Percentiles rank a stretch among this genome's conserved stretches.
These are phyloP conservation scores for Ancistrus triradiatus DNA, from an alignment of 2,113 vertebrate genomes.

Conservation along the genomic window DNA sequence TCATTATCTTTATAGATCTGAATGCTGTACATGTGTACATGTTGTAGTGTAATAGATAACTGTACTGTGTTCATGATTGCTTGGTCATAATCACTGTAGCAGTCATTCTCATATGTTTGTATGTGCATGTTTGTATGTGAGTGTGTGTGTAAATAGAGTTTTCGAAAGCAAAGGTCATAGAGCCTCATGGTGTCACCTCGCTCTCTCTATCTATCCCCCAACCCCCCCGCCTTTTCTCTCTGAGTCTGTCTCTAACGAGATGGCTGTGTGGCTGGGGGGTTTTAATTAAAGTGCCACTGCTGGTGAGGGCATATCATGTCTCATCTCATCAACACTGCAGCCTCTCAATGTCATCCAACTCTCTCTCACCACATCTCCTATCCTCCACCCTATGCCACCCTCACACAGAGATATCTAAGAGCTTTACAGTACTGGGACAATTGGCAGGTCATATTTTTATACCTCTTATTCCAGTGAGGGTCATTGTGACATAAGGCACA, in stretches of 20 bases:
- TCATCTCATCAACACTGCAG: slow-evolving; percentile 51
- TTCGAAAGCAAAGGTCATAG: slow-evolving; percentile 29
- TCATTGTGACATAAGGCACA: too few relatives aligned
- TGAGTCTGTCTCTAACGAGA: slow-evolving; percentile 37
- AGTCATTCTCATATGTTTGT: slow-evolving; percentile 20
- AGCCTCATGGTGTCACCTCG: slow-evolving; percentile 16
- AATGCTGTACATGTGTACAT: not conserved
- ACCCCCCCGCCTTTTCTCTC: not conserved
- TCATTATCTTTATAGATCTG: too few relatives aligned
- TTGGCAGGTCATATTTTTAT: too few relatives aligned
- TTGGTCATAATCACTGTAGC: slow-evolving; percentile 10
- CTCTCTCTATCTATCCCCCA: slow-evolving; percentile 16
- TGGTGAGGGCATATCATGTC: slow-evolving; percentile 53
- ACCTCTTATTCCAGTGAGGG: too few relatives aligned
- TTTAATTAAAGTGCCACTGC: slow-evolving; percentile 56
- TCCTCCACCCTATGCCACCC: not conserved
- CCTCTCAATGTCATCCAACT: slow-evolving; percentile 47
- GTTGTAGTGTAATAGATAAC: not conserved
- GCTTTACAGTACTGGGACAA: too few relatives aligned
- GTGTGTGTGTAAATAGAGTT: slow-evolving; percentile 31
- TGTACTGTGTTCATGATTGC: not conserved
- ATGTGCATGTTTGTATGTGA: too few relatives aligned
- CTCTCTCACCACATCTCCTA: not conserved
- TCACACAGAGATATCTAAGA: not conserved
- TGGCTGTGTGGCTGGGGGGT: slow-evolving; percentile 47